Evolutionary conservation across 2,888 invertebrate species (phyloP), one percentile per base, ranked within the genome.

Genomic region (Amaurobius ferox): DNA sequence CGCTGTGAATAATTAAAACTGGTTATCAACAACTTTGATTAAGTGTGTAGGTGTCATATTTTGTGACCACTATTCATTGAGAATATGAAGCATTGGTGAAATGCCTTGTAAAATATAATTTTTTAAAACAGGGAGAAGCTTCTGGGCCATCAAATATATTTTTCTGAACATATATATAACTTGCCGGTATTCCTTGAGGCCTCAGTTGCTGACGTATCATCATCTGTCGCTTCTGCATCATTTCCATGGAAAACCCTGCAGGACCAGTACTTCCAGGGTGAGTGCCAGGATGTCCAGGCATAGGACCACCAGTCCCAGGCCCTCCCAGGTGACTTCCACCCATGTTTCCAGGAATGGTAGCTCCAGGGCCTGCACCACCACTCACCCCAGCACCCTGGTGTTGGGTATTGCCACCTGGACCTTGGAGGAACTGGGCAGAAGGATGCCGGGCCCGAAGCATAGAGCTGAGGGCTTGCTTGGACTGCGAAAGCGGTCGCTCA

Each of bases 401-500:
- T 32, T 88, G 88, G 29, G 39, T 64, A 13, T 64, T 80, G 13
- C 66, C 66, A 13, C 77, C 73, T 40, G 85, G 85, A 28, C 80
- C 83, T 6, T 86, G 88, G 0, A 88, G 71, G 30, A 79, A 87
- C 28, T 88, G 86, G 7, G 87, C 66, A 35, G 85, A 72, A n/a
- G 96, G 96, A 88, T 95, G 93, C 5, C 97, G 93, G 90, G 95
- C 94, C 0, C 96, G 93, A 76, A 97, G 92, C 96, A 97, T 96
- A 90, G 96, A 95, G 72, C 95, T 95, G 48, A 97, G 92, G 0
- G 97, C 97, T 90, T 96, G 96, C 90, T 97, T 97, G 3, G 90
- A 89, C 5, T 95, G 95, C 89, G 95, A 95, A 79, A 91, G 66
- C 0, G 87, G 87, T 6, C 85, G 44, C 28, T 88, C 88, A 23